Evolutionary conservation across 2,888 invertebrate genomes (phyloP).

Genomic region (Tupiocoris notatus): DNA sequence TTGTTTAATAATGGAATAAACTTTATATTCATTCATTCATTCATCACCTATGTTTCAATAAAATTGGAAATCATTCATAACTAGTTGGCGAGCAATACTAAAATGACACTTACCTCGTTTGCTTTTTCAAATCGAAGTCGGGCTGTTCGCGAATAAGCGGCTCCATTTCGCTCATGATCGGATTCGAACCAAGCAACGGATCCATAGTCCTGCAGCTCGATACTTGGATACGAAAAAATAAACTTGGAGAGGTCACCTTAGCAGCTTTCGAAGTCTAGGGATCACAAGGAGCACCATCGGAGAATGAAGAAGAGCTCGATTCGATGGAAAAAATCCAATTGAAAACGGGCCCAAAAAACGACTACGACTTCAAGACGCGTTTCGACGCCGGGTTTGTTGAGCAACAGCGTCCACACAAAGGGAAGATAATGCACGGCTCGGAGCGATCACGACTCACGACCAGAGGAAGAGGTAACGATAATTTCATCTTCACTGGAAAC

Average conservation of each 20-base stretch:
- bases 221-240: background rate
- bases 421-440: background rate
- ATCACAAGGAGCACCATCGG: background rate
- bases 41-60: too few relatives aligned
- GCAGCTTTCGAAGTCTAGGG: background rate
- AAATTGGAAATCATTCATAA: too few relatives aligned
- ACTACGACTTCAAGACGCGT: background rate
- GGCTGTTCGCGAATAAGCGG: conserved; percentile 20
- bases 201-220: background rate
- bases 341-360: background rate
- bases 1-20: too few relatives aligned
- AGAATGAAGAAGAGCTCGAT: background rate
- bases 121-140: background rate
- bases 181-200: background rate
- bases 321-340: background rate
- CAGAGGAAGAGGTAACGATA: too few relatives aligned
- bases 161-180: conserved; percentile 6
- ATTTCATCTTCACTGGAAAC: too few relatives aligned
- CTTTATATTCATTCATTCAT: too few relatives aligned
- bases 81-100: too few relatives aligned
- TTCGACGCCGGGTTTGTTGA: background rate
- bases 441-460: background rate
- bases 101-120: conserved; percentile 23
- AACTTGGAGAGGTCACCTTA: background rate
- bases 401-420: background rate